Percentiles rank a stretch among this genome's conserved stretches.
Evolutionary conservation across 1,140 invertebrate genomes (phyloP).

Genomic region (Leptopilina boulardi): DNA sequence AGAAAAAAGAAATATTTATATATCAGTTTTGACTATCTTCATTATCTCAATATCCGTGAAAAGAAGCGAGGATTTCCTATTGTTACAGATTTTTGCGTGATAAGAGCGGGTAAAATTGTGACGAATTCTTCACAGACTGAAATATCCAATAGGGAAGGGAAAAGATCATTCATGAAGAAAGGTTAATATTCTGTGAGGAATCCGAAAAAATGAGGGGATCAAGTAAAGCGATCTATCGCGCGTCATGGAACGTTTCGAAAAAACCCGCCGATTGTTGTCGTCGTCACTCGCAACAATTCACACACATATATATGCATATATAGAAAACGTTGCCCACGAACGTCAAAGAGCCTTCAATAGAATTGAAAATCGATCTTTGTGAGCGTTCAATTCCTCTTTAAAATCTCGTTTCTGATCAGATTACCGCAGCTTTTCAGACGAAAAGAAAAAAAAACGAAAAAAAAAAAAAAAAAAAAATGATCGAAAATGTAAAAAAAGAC

Average conservation of each 20-base stretch:
- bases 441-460: neutral
- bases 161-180: slow-evolving; percentile 38
- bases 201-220: slow-evolving; percentile 37
- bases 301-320: neutral
- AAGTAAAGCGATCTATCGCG: slow-evolving; percentile 10
- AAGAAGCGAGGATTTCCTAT: slow-evolving; percentile 19
- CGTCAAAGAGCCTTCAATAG: slow-evolving; percentile 22
- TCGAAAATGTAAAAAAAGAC: slow-evolving; percentile 13
- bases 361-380: slow-evolving; percentile 27
- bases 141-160: slow-evolving; percentile 29
- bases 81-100: slow-evolving; percentile 46
- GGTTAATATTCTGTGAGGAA: slow-evolving; percentile 55
- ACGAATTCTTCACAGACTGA: slow-evolving; percentile 54
- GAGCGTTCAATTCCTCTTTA: slow-evolving; percentile 14
- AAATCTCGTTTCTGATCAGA: slow-evolving; percentile 24
- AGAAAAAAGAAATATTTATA: neutral
- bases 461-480: neutral
- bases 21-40: slow-evolving; percentile 37
- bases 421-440: slow-evolving; percentile 3
- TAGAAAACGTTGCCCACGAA: neutral
- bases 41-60: slow-evolving; percentile 42
- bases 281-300: neutral
- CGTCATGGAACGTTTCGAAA: slow-evolving; percentile 1
- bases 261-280: neutral
- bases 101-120: slow-evolving; percentile 56